Conservation (phyloP, 1,140 invertebrate species). For the Drosophila rhopaloa region DNA sequence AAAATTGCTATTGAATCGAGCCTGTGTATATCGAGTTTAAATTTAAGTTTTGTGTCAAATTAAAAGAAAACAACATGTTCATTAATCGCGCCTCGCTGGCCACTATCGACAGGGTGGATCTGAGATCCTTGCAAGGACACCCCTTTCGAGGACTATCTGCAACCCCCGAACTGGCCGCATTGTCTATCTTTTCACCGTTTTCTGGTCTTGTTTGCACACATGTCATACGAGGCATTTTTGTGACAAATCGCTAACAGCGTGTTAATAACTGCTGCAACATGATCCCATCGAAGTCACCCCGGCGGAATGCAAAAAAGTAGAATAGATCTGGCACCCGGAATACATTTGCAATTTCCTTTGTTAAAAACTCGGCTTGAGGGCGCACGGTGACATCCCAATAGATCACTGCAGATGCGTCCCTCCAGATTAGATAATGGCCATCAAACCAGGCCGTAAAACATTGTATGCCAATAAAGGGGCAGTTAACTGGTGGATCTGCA, state of each 20-base stretch:
- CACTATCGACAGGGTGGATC: conserved; percentile 32
- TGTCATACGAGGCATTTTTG: conserved; percentile 70
- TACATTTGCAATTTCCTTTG: conserved; percentile 38
- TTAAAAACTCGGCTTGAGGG: conserved; percentile 3
- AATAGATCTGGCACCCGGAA: conserved; percentile 6
- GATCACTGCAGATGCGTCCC: conserved; percentile 59
- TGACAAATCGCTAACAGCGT: conserved; percentile 77
- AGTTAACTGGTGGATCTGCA: conserved; percentile 38
- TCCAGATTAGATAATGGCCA: conserved; percentile 50
- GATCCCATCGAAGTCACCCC: conserved; percentile 50
- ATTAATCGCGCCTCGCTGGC: conserved; percentile 43
- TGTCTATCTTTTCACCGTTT: conserved; percentile 39
- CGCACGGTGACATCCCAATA: conserved; percentile 59
- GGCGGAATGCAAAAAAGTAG: conserved; percentile 16
- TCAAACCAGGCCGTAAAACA: conserved; percentile 5
- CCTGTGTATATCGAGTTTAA: conserved; percentile 21
- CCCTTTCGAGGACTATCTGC: conserved; percentile 48
- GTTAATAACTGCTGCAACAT: conserved; percentile 66
- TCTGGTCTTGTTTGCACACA: conserved; percentile 73
- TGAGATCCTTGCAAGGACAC: conserved; percentile 26
- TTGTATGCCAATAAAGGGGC: conserved; percentile 11
- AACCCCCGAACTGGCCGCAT: conserved; percentile 9
- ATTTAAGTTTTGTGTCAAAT: conserved; percentile 68
- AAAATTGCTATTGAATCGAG: conserved; percentile 26
- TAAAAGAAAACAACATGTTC: conserved; percentile 67